Evolutionary conservation across 1,140 invertebrate genomes (phyloP).

Genomic region (Pteromalus puparum): DNA sequence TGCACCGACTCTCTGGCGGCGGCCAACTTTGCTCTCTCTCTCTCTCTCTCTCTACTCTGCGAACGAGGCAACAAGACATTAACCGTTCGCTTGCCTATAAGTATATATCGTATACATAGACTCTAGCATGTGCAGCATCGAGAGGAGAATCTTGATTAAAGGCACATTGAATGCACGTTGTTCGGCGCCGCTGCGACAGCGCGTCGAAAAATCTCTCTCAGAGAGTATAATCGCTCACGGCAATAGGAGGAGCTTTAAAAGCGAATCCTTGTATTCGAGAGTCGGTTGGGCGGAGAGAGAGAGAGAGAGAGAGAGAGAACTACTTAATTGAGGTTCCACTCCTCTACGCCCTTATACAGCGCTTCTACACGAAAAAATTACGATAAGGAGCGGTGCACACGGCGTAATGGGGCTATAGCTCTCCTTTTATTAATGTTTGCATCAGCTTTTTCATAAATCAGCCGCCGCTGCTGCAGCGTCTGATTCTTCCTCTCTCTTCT

Average conservation of each 20-base stretch:
- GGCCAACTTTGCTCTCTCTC: background rate
- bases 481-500: background rate
- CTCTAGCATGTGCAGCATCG: background rate
- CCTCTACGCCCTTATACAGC: slow-evolving; percentile 5
- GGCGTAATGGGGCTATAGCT: background rate
- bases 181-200: background rate
- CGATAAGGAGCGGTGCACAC: background rate
- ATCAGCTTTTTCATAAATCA: background rate
- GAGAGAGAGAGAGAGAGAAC: background rate
- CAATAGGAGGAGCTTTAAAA: slow-evolving; percentile 8
- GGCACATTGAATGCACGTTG: background rate
- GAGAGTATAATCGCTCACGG: background rate
- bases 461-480: no score
- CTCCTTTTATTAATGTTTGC: background rate
- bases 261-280: slow-evolving; percentile 26
- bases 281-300: background rate
- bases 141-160: slow-evolving; percentile 40
- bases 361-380: background rate
- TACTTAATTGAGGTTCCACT: slow-evolving; percentile 10
- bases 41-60: background rate
- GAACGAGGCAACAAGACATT: background rate
- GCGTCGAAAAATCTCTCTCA: background rate
- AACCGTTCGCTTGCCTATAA: background rate
- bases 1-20: background rate
- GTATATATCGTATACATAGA: no score